A percentile compares a stretch with the other conserved stretches of the same genome.
phyloP scores from a whole-genome alignment of 2,888 invertebrate genomes.

The Sphaerophoria rueppellii region DNA sequence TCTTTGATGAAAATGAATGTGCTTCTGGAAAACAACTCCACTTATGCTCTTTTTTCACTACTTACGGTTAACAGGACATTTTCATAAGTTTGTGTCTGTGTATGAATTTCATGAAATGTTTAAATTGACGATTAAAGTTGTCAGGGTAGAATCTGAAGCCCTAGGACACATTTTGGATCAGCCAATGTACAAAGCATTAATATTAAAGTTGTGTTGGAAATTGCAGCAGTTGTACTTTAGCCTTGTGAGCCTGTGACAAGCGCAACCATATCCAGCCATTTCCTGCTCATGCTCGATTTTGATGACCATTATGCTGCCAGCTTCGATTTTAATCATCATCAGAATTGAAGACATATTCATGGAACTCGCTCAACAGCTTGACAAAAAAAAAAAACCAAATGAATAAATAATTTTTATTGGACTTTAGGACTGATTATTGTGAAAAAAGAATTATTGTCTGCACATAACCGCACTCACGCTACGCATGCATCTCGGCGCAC shows the following conservation, averaged over 20 bases:
- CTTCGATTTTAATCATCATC: conserved; percentile 42
- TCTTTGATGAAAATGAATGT: conserved; percentile 57
- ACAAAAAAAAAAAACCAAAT: conserved; percentile 2
- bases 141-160: conserved; percentile 1
- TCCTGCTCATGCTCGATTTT: no score
- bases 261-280: no score
- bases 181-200: conserved; percentile 11
- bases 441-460: conserved; percentile 36
- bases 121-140: conserved; percentile 51
- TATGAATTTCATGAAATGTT: conserved; percentile 26
- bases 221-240: conserved; percentile 7
- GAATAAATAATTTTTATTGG: conserved; percentile 41
- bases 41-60: conserved; percentile 11
- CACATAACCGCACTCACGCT: not conserved
- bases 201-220: conserved; percentile 22
- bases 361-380: not conserved
- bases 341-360: conserved; percentile 12
- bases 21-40: conserved; percentile 9
- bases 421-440: conserved; percentile 59
- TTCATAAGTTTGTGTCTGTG: not conserved
- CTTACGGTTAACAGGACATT: not conserved
- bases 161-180: not conserved
- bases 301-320: not conserved
- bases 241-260: no score
- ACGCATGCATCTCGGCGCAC: not conserved